These are phyloP conservation scores for Podiceps cristatus DNA, from an alignment of 2,113 vertebrate species.

Conservation along the genomic window DNA sequence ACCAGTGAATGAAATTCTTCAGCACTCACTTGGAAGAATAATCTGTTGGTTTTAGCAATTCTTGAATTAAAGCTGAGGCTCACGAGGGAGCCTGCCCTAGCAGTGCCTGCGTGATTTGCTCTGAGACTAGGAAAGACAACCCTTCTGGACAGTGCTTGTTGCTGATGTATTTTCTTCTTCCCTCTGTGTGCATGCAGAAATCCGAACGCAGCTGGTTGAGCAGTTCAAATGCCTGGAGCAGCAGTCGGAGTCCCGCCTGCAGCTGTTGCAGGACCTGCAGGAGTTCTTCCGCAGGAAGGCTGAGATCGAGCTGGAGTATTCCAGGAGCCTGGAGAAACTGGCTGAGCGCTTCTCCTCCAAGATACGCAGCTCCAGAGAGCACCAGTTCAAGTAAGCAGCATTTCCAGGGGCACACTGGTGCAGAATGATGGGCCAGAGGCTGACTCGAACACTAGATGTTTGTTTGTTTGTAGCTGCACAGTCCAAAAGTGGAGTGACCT, in stretches of 20 bases:
- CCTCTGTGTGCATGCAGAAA: conserved; percentile 80
- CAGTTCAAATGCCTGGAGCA: conserved; percentile 99
- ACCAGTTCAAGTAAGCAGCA: conserved; percentile 93
- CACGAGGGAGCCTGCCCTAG: not conserved
- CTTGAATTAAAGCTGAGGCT: not conserved
- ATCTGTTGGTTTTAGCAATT: not conserved
- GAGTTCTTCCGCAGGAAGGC: conserved; percentile 98
- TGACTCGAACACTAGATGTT: rapidly evolving
- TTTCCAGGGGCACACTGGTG: rapidly evolving
- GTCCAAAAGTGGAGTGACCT: rapidly evolving
- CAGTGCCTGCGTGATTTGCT: not conserved
- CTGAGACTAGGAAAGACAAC: rapidly evolving
- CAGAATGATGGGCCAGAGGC: rapidly evolving
- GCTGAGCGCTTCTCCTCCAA: conserved; percentile 97
- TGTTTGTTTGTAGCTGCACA: not conserved
- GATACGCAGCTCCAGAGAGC: conserved; percentile 94
- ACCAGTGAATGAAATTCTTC: not conserved
- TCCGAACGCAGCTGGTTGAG: conserved; percentile 96
- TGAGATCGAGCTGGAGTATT: conserved; percentile 96
- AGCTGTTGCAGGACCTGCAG: conserved; percentile 98
- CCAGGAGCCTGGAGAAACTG: conserved; percentile 95
- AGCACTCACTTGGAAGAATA: not conserved
- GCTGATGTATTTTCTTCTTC: not conserved
- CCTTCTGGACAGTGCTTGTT: not conserved
- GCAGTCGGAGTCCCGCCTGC: conserved; percentile 95